phyloP scores from a whole-genome alignment of 1,140 invertebrate genomes.

The Dendrolimus kikuchii region DNA sequence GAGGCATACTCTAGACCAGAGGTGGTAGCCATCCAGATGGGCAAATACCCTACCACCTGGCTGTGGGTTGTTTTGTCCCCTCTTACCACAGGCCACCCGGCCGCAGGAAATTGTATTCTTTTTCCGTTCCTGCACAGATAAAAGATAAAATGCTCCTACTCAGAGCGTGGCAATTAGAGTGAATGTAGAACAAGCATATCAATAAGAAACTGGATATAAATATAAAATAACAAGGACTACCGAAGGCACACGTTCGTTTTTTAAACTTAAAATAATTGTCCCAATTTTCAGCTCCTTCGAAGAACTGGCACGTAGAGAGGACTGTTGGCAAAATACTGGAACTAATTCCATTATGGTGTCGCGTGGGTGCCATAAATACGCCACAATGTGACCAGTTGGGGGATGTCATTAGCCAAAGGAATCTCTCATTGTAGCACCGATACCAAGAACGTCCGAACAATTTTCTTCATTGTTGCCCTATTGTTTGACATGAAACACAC shows the following conservation, averaged over 20 bases:
- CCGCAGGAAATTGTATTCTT: too few species aligned
- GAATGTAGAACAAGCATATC: too few species aligned
- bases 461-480: constrained; percentile 36
- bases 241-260: constrained; percentile 53
- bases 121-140: too few species aligned
- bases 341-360: constrained; percentile 64
- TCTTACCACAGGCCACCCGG: too few species aligned
- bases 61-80: too few species aligned
- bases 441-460: constrained; percentile 53
- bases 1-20: too few species aligned
- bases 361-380: constrained; percentile 63
- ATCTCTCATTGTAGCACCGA: constrained; percentile 40
- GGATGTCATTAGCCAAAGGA: constrained; percentile 51
- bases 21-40: too few species aligned
- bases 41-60: too few species aligned
- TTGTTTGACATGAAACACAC: constrained; percentile 30
- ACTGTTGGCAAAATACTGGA: constrained; percentile 61
- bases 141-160: too few species aligned
- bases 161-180: too few species aligned
- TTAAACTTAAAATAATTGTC: constrained; percentile 27
- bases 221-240: neutral
- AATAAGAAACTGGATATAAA: neutral
- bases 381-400: constrained; percentile 51
- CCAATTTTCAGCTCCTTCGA: constrained; percentile 45
- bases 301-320: constrained; percentile 37